Percentiles rank a stretch among this genome's conserved stretches.
phyloP scores from a whole-genome alignment of 2,113 vertebrate species.

The Agapornis roseicollis region DNA sequence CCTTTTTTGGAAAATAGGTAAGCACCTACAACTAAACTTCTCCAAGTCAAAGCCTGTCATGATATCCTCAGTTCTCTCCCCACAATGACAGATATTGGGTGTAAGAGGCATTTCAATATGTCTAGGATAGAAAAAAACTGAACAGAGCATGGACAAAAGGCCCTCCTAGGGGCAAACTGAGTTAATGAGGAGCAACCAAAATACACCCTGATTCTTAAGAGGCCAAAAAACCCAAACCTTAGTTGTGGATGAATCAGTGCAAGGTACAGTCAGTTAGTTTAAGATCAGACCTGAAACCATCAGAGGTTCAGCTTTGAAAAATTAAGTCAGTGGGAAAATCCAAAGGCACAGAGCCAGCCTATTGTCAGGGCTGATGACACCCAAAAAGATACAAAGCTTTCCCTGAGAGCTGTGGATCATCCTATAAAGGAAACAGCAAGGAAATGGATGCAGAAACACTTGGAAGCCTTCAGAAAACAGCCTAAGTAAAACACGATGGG shows the following conservation, averaged over 20 bases:
- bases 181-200: not conserved
- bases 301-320: not conserved
- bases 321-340: not conserved
- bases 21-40: not conserved
- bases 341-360: not conserved
- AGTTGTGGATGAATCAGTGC: not conserved
- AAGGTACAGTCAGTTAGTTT: not conserved
- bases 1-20: not conserved
- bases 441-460: not conserved
- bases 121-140: not conserved
- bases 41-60: not conserved
- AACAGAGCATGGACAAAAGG: not conserved
- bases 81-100: not conserved
- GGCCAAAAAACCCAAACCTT: not conserved
- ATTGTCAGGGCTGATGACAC: not conserved
- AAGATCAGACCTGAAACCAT: not conserved
- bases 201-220: not conserved
- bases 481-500: not conserved
- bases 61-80: not conserved
- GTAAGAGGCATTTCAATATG: not conserved
- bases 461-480: not conserved
- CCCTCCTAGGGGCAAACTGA: not conserved
- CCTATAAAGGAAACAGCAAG: not conserved
- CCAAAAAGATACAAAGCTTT: not conserved
- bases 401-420: not conserved